Evolutionary conservation across 2,113 vertebrate species (phyloP), one percentile per base, ranked within the genome.

Genomic region (Sebastes fasciatus): DNA sequence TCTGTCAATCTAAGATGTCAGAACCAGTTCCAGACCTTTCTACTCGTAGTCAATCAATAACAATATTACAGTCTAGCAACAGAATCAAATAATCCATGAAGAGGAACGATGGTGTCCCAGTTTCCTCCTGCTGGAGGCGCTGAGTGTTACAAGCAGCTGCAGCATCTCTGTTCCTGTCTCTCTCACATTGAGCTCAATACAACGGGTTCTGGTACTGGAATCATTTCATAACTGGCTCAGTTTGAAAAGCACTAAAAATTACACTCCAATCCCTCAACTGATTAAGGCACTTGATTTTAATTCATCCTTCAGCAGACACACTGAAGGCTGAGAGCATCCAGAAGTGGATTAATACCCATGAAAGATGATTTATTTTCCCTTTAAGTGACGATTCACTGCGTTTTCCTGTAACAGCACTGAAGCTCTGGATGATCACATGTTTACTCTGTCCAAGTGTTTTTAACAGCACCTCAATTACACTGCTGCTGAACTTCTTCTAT

Each of bases 101-200:
- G 19, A 34, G 42, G 43, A 71, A 62, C 14, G 21, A 19, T 46
- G 8, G 43, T 23, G 26, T 23, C 60, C 70, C 62, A 83, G 46
- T 60, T 74, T 68, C 54, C 43, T 10, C 13, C 49, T 4, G 75
- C 74, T 81, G 55, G 55, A 92, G 73, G 84, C 42, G 51, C 1
- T 19, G 34, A 51, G 46, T 68, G 83, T 74, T 49, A 83, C 51
- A 67, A 66, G 23, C 45, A 40, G 46, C 40, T 34, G 34, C 34
- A 57, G 46, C 40, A 10, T 46, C 14, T 64, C 26, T 48, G 9
- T 14, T 62, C 34, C 19, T 48, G 46, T 58, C 14, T 67, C 13
- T 61, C 62, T 55, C 17, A 77, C 34, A 63, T 46, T 71, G 49
- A 71, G 19, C 67, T 69, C 55, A 43, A 77, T 79, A 64, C 19